These are phyloP conservation scores for Urosaurus nigricauda DNA, from an alignment of 2,797 vertebrate species.

Conservation along the genomic window DNA sequence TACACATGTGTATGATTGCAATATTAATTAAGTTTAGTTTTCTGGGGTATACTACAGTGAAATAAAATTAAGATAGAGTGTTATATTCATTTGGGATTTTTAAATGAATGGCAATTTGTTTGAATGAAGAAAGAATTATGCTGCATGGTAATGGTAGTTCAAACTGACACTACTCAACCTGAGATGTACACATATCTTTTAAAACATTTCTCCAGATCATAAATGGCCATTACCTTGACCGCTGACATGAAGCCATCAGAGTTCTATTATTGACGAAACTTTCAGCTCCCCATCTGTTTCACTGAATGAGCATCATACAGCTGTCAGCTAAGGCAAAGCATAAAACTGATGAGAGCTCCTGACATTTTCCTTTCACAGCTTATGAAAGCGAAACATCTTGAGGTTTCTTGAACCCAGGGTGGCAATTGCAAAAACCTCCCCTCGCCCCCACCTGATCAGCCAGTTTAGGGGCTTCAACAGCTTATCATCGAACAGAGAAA, in stretches of 20 bases:
- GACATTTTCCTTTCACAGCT: constrained; percentile 99
- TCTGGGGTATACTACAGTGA: neutral
- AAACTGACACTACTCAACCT: constrained; percentile 55
- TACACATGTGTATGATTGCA: neutral
- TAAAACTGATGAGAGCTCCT: constrained; percentile 90
- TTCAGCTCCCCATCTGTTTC: constrained; percentile 98
- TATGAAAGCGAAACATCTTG: constrained; percentile 92
- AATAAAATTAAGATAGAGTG: neutral
- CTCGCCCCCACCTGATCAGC: neutral
- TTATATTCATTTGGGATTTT: neutral
- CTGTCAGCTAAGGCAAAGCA: constrained; percentile 96
- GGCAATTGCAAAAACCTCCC: constrained; percentile 59
- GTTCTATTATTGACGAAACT: constrained; percentile 99
- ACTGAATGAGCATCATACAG: constrained; percentile 99
- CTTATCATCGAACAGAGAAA: constrained; percentile 43
- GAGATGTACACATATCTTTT: constrained; percentile 19
- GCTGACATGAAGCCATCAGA: constrained; percentile 97
- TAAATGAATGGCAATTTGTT: constrained; percentile 38
- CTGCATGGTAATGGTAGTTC: constrained; percentile 58
- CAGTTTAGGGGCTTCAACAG: neutral
- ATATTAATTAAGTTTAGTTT: neutral
- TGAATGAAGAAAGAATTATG: constrained; percentile 52
- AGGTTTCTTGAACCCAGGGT: constrained; percentile 68
- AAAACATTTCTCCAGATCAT: constrained; percentile 85
- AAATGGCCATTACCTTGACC: constrained; percentile 98